A percentile compares a stretch with the other conserved stretches of the same genome.
Conservation (phyloP, 2,113 vertebrate species). For the Balaeniceps rex region DNA sequence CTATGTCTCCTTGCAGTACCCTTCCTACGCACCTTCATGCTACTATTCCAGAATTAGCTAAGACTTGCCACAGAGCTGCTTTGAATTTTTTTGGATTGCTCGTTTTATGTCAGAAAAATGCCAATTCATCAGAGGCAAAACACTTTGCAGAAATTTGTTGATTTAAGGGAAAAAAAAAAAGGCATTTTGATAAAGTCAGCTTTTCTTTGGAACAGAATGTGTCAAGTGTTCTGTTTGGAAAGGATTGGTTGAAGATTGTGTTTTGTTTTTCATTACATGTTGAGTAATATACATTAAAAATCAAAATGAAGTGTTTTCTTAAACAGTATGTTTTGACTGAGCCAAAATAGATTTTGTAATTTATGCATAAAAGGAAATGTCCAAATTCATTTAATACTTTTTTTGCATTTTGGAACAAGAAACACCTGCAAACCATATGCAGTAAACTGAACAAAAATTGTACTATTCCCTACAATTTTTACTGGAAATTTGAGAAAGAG, state of each 20-base stretch:
- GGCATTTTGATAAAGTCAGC: slow-evolving; percentile 50
- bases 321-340: slow-evolving; percentile 39
- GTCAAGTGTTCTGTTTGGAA: slow-evolving; percentile 39
- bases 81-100: slow-evolving; percentile 42
- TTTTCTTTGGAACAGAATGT: slow-evolving; percentile 57
- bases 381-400: background rate
- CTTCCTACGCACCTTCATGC: slow-evolving; percentile 60
- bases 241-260: slow-evolving; percentile 13
- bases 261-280: slow-evolving; percentile 52
- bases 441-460: background rate
- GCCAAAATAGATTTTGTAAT: slow-evolving; percentile 29
- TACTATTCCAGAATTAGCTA: slow-evolving; percentile 52
- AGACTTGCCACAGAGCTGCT: slow-evolving; percentile 39
- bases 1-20: slow-evolving; percentile 2
- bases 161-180: background rate
- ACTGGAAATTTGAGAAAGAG: background rate
- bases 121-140: slow-evolving; percentile 56
- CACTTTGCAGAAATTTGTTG: slow-evolving; percentile 39
- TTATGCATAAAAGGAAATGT: slow-evolving; percentile 4
- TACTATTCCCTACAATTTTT: background rate
- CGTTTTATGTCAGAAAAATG: slow-evolving; percentile 55
- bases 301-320: slow-evolving; percentile 58
- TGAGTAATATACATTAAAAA: slow-evolving; percentile 59
- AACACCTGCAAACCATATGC: background rate
- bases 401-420: background rate